These are phyloP conservation scores for Cheilosia variabilis DNA, from an alignment of 2,888 invertebrate species.

Conservation along the genomic window DNA sequence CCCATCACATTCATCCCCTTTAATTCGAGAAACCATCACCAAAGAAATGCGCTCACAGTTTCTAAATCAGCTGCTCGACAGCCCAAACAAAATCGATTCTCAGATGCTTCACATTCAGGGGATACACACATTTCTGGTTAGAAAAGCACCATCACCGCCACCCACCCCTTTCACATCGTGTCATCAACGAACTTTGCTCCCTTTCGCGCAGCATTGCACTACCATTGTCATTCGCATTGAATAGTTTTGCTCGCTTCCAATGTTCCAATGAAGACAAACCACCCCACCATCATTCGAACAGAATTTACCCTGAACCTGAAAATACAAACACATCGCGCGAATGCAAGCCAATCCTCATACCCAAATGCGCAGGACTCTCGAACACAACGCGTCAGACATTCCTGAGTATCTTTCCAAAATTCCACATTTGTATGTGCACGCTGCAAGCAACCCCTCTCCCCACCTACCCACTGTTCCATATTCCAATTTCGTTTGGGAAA, in stretches of 20 bases:
- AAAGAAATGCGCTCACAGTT: slow-evolving; percentile 51
- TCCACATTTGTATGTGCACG: slow-evolving; percentile 73
- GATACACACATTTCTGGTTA: slow-evolving; percentile 56
- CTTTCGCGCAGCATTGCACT: slow-evolving; percentile 71
- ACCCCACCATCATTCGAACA: not conserved
- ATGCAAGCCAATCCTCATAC: slow-evolving; percentile 63
- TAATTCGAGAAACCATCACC: slow-evolving; percentile 45
- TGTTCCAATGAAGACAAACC: slow-evolving; percentile 57
- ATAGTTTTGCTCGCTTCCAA: slow-evolving; percentile 32
- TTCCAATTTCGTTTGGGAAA: slow-evolving; percentile 55
- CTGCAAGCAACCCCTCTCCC: slow-evolving; percentile 3
- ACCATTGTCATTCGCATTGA: slow-evolving; percentile 57
- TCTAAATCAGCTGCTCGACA: slow-evolving; percentile 71
- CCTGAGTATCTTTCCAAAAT: slow-evolving; percentile 68
- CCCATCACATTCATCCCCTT: slow-evolving; percentile 56
- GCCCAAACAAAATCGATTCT: slow-evolving; percentile 71
- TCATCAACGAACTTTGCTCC: slow-evolving; percentile 47
- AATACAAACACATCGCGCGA: slow-evolving; percentile 56
- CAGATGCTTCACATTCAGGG: slow-evolving; percentile 57
- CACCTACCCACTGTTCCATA: slow-evolving; percentile 43
- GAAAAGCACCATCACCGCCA: slow-evolving; percentile 1
- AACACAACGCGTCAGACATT: slow-evolving; percentile 46
- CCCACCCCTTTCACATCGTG: not conserved
- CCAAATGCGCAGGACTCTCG: slow-evolving; percentile 65
- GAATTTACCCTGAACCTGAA: slow-evolving; percentile 76